Conservation (phyloP, 2,113 vertebrate genomes). For the Lates calcarifer region DNA sequence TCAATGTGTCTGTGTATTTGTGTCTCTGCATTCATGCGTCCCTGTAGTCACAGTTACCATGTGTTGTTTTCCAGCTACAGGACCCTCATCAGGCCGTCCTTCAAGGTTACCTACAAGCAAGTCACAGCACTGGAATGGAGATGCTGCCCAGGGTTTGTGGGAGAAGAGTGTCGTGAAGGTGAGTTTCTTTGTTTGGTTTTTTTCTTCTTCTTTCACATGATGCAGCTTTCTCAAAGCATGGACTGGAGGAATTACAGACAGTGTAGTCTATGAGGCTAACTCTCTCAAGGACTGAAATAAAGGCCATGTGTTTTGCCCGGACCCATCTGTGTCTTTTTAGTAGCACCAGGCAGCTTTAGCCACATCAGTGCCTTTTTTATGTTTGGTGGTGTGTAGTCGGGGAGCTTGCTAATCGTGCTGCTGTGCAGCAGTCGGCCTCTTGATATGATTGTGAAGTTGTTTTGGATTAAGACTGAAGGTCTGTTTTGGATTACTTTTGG, state of each 20-base stretch:
- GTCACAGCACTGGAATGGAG: constrained; percentile 93
- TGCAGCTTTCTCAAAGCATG: neutral
- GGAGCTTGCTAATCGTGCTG: constrained; percentile 42
- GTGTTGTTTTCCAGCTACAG: constrained; percentile 91
- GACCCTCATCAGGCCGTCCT: constrained; percentile 92
- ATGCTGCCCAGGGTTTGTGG: constrained; percentile 93
- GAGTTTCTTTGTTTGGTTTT: constrained; percentile 63
- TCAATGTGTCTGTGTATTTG: neutral
- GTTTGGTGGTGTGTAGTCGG: constrained; percentile 43
- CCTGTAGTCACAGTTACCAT: neutral
- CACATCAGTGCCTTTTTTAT: constrained; percentile 58
- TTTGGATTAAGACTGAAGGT: constrained; percentile 47
- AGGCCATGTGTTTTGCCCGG: constrained; percentile 38
- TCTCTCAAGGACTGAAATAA: constrained; percentile 39
- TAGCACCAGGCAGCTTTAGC: constrained; percentile 44
- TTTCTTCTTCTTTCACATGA: neutral
- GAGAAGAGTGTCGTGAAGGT: constrained; percentile 93
- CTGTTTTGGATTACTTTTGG: constrained; percentile 54
- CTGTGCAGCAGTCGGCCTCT: constrained; percentile 43
- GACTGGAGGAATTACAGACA: neutral
- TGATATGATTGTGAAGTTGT: constrained; percentile 52
- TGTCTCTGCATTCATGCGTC: neutral
- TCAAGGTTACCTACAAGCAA: constrained; percentile 91
- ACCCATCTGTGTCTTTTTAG: constrained; percentile 66
- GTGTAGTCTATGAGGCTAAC: constrained; percentile 14